Evolutionary conservation across 1,140 invertebrate species (phyloP).

Genomic region (Theocolax elegans): DNA sequence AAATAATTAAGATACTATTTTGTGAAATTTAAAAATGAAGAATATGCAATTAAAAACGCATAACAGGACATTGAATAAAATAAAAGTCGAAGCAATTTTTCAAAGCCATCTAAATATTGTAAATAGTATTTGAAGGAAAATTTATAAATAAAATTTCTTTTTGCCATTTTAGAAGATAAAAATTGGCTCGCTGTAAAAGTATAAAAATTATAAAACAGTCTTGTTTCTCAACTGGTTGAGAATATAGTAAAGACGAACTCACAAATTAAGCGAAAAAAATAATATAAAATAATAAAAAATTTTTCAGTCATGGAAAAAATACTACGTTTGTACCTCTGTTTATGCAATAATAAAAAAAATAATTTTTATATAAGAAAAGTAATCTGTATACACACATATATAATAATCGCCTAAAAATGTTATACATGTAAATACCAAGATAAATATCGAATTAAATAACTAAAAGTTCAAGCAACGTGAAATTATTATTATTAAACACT

Average conservation of each 20-base stretch:
- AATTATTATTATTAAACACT: too few relatives aligned
- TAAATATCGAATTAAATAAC: not conserved
- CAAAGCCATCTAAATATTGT: constrained; percentile 49
- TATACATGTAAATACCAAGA: not conserved
- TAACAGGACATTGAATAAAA: too few relatives aligned
- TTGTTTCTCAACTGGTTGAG: constrained; percentile 36
- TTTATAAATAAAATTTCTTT: not conserved
- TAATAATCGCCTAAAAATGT: not conserved
- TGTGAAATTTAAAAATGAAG: too few relatives aligned
- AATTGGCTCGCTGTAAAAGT: not conserved
- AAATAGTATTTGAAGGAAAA: constrained; percentile 44
- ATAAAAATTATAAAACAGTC: constrained; percentile 1
- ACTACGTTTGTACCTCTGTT: constrained; percentile 33
- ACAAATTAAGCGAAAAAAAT: not conserved
- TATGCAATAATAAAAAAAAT: constrained; percentile 38
- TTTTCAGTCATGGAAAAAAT: not conserved
- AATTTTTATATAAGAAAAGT: constrained; percentile 29
- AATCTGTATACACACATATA: not conserved
- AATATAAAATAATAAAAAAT: not conserved
- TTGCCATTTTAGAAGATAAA: too few relatives aligned
- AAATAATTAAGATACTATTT: too few relatives aligned
- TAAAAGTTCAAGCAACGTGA: too few relatives aligned
- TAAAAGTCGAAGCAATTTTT: constrained; percentile 33
- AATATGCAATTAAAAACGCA: too few relatives aligned
- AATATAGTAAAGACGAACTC: not conserved